Conservation (phyloP, 2,797 vertebrate species). For the Vespertilio murinus region DNA sequence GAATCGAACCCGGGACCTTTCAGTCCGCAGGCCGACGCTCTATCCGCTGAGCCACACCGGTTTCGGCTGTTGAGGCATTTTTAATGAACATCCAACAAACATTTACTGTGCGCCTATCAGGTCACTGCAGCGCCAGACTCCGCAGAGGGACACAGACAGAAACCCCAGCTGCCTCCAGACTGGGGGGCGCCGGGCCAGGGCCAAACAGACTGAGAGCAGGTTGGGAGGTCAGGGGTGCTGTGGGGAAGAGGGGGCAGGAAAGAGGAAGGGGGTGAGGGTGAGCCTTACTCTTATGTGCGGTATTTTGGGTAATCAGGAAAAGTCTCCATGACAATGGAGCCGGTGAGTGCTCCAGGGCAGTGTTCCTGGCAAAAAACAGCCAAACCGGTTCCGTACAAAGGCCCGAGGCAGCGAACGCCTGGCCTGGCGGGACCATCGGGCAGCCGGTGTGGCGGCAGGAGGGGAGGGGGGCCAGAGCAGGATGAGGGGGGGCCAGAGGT, state of each 20-base stretch:
- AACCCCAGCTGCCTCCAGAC: background rate
- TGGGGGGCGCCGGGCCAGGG: background rate
- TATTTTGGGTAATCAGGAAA: background rate
- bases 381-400: background rate
- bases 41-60: too few relatives aligned
- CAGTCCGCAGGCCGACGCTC: too few relatives aligned
- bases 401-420: background rate
- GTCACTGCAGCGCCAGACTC: background rate
- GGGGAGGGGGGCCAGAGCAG: too few relatives aligned
- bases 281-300: background rate
- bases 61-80: too few relatives aligned
- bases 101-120: background rate
- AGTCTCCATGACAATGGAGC: background rate
- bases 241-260: background rate
- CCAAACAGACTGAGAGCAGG: background rate
- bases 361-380: background rate
- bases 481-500: background rate
- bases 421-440: background rate
- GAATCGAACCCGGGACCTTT: too few relatives aligned
- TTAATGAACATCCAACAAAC: background rate
- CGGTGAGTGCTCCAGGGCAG: background rate
- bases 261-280: background rate
- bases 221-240: background rate
- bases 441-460: fast-evolving
- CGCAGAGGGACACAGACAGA: background rate